phyloP scores from a whole-genome alignment of 2,888 invertebrate genomes.

The Oscheius sp. region DNA sequence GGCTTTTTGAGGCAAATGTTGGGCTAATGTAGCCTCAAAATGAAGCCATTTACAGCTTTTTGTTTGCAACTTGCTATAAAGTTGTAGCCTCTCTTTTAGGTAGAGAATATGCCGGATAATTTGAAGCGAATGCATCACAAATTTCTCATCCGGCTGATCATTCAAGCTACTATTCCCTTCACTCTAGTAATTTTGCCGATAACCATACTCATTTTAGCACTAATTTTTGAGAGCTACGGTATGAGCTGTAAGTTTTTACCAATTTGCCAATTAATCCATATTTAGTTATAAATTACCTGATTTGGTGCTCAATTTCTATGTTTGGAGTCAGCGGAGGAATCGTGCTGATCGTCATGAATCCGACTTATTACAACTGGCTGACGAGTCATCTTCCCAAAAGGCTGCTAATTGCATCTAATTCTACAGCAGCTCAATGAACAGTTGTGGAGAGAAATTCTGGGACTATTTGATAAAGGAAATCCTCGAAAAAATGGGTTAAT shows the following conservation, averaged over 20 bases:
- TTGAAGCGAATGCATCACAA: background rate
- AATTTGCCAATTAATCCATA: no score
- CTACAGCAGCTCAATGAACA: no score
- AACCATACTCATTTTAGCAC: background rate
- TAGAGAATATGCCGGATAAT: background rate
- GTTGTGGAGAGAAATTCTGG: no score
- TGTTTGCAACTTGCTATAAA: no score
- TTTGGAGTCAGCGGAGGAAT: background rate
- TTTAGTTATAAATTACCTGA: background rate
- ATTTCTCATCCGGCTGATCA: background rate
- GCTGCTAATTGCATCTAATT: no score
- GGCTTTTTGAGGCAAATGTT: no score
- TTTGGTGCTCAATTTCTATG: background rate
- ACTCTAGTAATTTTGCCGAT: background rate
- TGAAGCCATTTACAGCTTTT: no score
- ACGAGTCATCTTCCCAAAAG: no score
- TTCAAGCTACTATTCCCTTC: background rate
- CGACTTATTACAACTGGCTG: background rate
- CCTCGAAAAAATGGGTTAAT: no score
- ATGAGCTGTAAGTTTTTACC: background rate
- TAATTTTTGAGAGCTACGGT: background rate
- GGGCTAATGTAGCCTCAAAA: no score
- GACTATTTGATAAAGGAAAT: no score
- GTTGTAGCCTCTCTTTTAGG: no score
- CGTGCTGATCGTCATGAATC: background rate